phyloP scores from a whole-genome alignment of 1,140 invertebrate species.

The Danaus plexippus region DNA sequence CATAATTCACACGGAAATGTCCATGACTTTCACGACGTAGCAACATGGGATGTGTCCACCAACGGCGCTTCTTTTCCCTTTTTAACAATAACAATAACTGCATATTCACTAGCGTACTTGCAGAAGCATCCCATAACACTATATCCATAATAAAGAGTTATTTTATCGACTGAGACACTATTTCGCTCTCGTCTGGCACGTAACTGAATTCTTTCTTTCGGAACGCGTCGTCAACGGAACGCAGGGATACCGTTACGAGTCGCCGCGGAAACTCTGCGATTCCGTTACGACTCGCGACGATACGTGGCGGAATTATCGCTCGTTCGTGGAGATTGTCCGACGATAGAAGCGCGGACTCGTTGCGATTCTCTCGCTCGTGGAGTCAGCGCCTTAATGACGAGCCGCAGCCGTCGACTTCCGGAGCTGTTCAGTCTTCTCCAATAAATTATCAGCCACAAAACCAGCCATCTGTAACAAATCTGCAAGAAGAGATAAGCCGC shows the following conservation, averaged over 20 bases:
- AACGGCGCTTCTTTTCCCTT: conserved; percentile 5
- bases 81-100: conserved; percentile 4
- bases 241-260: conserved; percentile 5
- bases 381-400: background rate
- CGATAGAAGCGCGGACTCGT: conserved; percentile 14
- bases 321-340: conserved; percentile 13
- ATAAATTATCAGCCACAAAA: no score
- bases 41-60: conserved; percentile 5
- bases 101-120: conserved; percentile 12
- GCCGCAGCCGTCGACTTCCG: no score
- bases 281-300: conserved; percentile 15
- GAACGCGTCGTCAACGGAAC: background rate
- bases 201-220: conserved; percentile 10
- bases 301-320: conserved; percentile 15
- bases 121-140: conserved; percentile 11
- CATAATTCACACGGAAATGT: conserved; percentile 13
- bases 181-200: conserved; percentile 9
- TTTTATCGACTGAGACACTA: conserved; percentile 11
- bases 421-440: no score
- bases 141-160: conserved; percentile 12
- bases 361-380: conserved; percentile 8
- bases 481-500: no score
- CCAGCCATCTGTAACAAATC: no score
- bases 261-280: conserved; percentile 14
- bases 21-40: conserved; percentile 6